A percentile compares a stretch with the other conserved stretches of the same genome.
Conservation (phyloP, 2,888 invertebrate species). For the Stenotaenia linearis region DNA sequence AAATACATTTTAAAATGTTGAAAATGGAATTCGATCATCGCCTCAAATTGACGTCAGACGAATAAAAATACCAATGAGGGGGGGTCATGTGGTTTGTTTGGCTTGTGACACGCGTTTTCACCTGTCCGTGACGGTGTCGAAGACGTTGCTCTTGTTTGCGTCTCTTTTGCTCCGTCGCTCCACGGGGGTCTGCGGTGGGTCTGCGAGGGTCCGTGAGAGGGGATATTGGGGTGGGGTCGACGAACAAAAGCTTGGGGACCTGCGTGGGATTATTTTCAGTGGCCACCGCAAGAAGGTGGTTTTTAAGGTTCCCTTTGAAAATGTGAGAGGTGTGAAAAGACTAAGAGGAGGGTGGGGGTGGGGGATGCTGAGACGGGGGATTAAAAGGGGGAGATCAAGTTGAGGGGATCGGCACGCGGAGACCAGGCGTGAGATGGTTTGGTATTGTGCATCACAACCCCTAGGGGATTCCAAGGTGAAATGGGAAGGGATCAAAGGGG, state of each 20-base stretch:
- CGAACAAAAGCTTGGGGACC: background rate
- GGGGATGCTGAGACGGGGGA: background rate
- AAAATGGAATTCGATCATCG: background rate
- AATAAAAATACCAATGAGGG: background rate
- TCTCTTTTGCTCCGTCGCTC: background rate
- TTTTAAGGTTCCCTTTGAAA: background rate
- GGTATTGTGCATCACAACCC: background rate
- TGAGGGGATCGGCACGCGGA: constrained; percentile 9
- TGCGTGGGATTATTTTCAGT: background rate
- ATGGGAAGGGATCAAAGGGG: background rate
- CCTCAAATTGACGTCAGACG: background rate
- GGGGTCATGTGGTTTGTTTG: background rate
- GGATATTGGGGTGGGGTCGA: background rate
- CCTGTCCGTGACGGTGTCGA: background rate
- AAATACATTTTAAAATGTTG: constrained; percentile 5
- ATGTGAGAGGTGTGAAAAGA: background rate
- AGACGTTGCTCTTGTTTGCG: background rate
- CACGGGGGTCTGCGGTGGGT: background rate
- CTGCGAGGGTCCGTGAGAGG: background rate
- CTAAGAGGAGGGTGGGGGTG: background rate
- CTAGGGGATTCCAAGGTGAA: background rate
- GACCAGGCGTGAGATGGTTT: background rate
- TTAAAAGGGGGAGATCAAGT: background rate
- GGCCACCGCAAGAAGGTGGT: background rate
- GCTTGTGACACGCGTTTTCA: background rate